Evolutionary conservation across 2,113 vertebrate species (phyloP), one percentile per base, ranked within the genome.

Genomic region (Salvelinus sp.): DNA sequence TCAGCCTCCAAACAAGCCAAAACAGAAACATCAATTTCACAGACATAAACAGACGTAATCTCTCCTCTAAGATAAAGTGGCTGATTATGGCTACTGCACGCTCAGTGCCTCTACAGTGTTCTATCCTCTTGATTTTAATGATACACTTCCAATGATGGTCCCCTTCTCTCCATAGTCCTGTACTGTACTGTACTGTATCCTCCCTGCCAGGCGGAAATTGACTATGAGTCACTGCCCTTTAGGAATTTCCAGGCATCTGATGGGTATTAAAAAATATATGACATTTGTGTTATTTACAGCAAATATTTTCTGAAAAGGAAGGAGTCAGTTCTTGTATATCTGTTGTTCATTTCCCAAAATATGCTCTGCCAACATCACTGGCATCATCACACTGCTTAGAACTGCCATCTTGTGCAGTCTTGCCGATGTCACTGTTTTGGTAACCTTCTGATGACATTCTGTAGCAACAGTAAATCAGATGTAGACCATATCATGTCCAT

Each of bases 141-240:
- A 85, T 82, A 82, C 72, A 82, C 78, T 85, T 67, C 72, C 78
- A 85, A 85, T 85, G 50, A 82, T 75, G 72, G 76, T 70, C 79
- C 70, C 75, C 79, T 82, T 82, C 76, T 82, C 78, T 82, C 73
- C 70, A 47, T 57, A 9, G 48, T 75, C 72, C 74, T 30, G 47
- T 33, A 74, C 68, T 74, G 72, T 70, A 64, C 73, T 76, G 13
- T 25, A 14, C 64, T 66, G 64, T 66, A 54, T 16, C 50, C 12
- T 54, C 48, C 14, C 50, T 18, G 14, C 50, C 50, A 18, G 50
- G 50, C 16, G 1, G 50, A 54, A 54, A 18, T 18, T 9, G 38
- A 44, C 7, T 44, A 18, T 18, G 12, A 54, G 50, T 54, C 16
- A 18, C 50, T 54, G 50, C 16, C 50, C 16, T 54, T 54, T 54